Percentiles rank a stretch among this genome's conserved stretches.
Conservation (phyloP, 2,888 invertebrate genomes). For the Leptinotarsa tumamoca region DNA sequence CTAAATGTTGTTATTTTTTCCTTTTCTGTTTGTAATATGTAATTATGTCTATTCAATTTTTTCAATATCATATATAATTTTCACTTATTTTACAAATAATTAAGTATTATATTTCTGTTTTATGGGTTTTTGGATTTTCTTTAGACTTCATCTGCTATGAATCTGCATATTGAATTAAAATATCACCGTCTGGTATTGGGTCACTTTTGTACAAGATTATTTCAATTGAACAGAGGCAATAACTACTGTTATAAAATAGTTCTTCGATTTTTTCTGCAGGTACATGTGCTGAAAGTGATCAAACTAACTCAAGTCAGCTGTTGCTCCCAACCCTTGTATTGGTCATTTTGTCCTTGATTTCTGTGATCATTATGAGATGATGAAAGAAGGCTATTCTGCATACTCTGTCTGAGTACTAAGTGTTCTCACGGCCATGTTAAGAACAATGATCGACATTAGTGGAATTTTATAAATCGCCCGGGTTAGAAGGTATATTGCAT, state of each 20-base stretch:
- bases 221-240: slow-evolving; percentile 9
- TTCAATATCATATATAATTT: no score
- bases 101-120: no score
- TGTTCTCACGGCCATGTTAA: slow-evolving; percentile 46
- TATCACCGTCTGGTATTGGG: no score
- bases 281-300: slow-evolving; percentile 56
- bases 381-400: slow-evolving; percentile 57
- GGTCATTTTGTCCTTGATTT: slow-evolving; percentile 50
- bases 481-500: slow-evolving; percentile 29
- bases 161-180: no score
- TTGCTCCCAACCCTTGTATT: slow-evolving; percentile 54
- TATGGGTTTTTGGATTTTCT: no score
- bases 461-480: slow-evolving; percentile 38
- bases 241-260: not conserved
- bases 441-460: slow-evolving; percentile 46
- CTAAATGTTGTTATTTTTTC: no score
- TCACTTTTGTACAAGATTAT: not conserved
- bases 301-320: slow-evolving; percentile 51
- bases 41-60: no score
- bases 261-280: slow-evolving; percentile 48
- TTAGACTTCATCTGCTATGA: no score
- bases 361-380: slow-evolving; percentile 58
- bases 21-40: no score
- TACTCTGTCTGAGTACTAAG: slow-evolving; percentile 58
- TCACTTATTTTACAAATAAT: no score